phyloP scores from a whole-genome alignment of 1,140 invertebrate species.

The Ips typographus region DNA sequence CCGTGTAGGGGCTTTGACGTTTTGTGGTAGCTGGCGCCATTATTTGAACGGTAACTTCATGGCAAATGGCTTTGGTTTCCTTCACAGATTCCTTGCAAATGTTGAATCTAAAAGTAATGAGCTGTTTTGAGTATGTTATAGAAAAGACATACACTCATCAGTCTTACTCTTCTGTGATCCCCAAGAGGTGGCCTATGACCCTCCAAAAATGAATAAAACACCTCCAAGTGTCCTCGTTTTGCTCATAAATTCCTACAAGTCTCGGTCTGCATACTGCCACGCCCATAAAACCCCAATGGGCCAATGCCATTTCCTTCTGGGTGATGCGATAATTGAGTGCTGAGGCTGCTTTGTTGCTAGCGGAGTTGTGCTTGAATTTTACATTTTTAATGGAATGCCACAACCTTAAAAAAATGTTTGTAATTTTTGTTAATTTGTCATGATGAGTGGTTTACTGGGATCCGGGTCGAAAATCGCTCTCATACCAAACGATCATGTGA shows the following conservation, averaged over 20 bases:
- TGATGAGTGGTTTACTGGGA: conserved; percentile 39
- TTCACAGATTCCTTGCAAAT: conserved; percentile 47
- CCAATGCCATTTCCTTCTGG: conserved; percentile 81
- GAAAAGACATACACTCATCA: not conserved
- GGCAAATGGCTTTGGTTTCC: conserved; percentile 48
- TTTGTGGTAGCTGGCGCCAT: conserved; percentile 36
- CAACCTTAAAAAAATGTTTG: conserved; percentile 50
- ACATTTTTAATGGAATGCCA: conserved; percentile 70
- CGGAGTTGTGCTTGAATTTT: conserved; percentile 64
- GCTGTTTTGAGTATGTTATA: not conserved
- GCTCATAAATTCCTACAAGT: conserved; percentile 62
- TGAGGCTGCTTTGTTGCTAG: conserved; percentile 55
- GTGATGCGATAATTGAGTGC: conserved; percentile 57
- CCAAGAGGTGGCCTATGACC: conserved; percentile 76
- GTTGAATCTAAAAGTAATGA: conserved; percentile 44
- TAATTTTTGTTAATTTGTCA: not conserved
- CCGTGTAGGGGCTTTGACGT: conserved; percentile 36
- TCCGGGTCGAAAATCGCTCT: conserved; percentile 59
- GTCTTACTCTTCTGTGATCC: conserved; percentile 73
- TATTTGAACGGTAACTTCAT: conserved; percentile 37
- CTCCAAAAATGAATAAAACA: conserved; percentile 84
- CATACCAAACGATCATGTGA: conserved; percentile 75
- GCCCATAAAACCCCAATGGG: conserved; percentile 86
- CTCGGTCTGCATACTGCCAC: conserved; percentile 67
- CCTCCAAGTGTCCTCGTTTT: conserved; percentile 63